Conservation (phyloP, 2,888 invertebrate species). For the Spisula subtruncata region DNA sequence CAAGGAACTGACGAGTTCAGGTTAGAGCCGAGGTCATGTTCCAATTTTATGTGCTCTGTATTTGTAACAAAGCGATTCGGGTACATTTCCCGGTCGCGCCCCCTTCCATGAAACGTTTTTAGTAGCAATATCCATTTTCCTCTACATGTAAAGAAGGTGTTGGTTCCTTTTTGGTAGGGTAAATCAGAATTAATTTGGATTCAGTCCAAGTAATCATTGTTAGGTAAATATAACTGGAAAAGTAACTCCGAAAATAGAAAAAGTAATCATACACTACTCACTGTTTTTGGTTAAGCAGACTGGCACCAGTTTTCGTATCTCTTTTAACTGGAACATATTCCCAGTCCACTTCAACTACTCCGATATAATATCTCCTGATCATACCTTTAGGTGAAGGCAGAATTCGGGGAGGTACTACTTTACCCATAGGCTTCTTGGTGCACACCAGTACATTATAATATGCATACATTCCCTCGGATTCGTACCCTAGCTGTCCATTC, state of each 20-base stretch:
- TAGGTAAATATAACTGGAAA: too few species aligned
- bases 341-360: constrained; percentile 71
- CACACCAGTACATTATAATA: constrained; percentile 66
- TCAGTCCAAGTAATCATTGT: too few species aligned
- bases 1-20: too few species aligned
- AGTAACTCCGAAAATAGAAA: not conserved
- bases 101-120: too few species aligned
- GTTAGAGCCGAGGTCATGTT: too few species aligned
- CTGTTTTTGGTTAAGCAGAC: constrained; percentile 57
- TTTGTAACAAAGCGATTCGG: too few species aligned
- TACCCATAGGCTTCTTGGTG: not conserved
- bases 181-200: too few species aligned
- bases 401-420: not conserved
- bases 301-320: constrained; percentile 58
- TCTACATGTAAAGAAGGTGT: too few species aligned
- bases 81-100: too few species aligned
- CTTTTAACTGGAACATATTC: constrained; percentile 70
- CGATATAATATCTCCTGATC: constrained; percentile 70
- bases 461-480: constrained; percentile 72
- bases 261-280: constrained; percentile 33
- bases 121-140: too few species aligned
- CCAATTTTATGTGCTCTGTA: too few species aligned
- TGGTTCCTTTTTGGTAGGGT: too few species aligned
- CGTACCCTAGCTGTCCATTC: constrained; percentile 60
- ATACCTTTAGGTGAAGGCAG: constrained; percentile 13